Percentiles rank a stretch among this genome's conserved stretches.
Evolutionary conservation across 2,888 invertebrate species (phyloP).

Genomic region (Napeogenes sylphis): DNA sequence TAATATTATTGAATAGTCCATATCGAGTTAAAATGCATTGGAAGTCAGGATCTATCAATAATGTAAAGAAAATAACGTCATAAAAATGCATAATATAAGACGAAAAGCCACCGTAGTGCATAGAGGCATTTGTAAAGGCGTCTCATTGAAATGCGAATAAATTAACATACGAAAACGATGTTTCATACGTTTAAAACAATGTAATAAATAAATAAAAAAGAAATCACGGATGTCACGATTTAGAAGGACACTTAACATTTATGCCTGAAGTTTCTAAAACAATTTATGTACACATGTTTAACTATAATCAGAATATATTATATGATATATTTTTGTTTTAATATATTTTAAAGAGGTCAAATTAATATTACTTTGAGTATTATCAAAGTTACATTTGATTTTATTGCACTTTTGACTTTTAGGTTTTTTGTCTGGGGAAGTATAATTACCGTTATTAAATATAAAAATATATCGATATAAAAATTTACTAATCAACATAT

Average conservation of each 20-base stretch:
- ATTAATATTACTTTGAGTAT: too few species aligned
- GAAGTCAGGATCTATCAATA: slow-evolving; percentile 6
- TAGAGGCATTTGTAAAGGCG: slow-evolving; percentile 53
- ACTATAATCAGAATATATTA: too few species aligned
- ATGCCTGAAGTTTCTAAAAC: too few species aligned
- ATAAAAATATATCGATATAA: slow-evolving; percentile 32
- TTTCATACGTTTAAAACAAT: slow-evolving; percentile 44
- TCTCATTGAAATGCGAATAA: slow-evolving; percentile 70
- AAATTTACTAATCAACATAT: slow-evolving; percentile 44
- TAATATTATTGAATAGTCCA: too few species aligned
- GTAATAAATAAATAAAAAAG: slow-evolving; percentile 64
- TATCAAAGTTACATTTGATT: too few species aligned
- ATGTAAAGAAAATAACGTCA: slow-evolving; percentile 14
- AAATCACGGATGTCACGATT: slow-evolving; percentile 48
- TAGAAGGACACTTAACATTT: slow-evolving; percentile 2
- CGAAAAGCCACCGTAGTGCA: slow-evolving; percentile 17
- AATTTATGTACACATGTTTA: too few species aligned
- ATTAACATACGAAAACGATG: slow-evolving; percentile 63
- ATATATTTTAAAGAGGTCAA: too few species aligned
- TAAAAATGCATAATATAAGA: slow-evolving; percentile 8
- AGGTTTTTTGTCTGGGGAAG: not conserved
- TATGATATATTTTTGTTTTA: too few species aligned
- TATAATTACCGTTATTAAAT: slow-evolving; percentile 30
- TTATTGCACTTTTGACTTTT: too few species aligned
- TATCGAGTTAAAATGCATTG: too few species aligned